A percentile compares a stretch with the other conserved stretches of the same genome.
These are phyloP conservation scores for Lagocephalus sceleratus DNA, from an alignment of 2,797 vertebrate species.

Conservation along the genomic window DNA sequence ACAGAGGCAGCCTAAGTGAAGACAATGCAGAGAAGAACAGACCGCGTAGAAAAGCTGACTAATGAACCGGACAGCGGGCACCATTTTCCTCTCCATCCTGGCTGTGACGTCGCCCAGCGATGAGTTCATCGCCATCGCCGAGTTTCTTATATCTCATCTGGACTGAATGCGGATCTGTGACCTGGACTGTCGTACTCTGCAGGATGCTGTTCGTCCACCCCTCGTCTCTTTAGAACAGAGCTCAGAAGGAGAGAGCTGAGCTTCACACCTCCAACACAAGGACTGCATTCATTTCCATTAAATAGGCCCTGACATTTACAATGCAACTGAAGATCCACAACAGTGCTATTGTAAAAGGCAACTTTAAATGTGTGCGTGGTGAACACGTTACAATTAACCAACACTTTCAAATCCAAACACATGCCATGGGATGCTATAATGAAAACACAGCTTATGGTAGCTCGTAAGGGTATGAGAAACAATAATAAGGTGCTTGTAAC, in stretches of 20 bases:
- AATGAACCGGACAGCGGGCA: conserved; percentile 25
- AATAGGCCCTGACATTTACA: conserved; percentile 19
- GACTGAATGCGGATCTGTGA: conserved; percentile 24
- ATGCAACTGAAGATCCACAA: conserved; percentile 29
- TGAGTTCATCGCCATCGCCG: conserved; percentile 52
- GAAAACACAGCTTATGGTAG: background rate
- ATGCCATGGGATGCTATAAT: background rate
- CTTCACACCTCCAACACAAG: conserved; percentile 42
- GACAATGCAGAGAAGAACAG: conserved; percentile 7
- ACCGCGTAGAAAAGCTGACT: conserved; percentile 17
- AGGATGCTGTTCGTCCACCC: conserved; percentile 7
- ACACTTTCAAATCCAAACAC: conserved; percentile 6
- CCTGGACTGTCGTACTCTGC: conserved; percentile 27
- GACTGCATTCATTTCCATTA: conserved; percentile 45
- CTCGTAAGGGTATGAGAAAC: background rate
- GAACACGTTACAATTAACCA: conserved; percentile 8
- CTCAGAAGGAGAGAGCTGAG: conserved; percentile 13
- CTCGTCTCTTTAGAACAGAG: conserved; percentile 18
- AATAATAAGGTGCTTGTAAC: background rate
- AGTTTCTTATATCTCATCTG: conserved; percentile 28
- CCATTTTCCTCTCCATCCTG: conserved; percentile 25
- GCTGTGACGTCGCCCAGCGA: conserved; percentile 34
- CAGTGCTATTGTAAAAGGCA: conserved; percentile 39
- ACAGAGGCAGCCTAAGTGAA: background rate
- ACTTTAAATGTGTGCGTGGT: conserved; percentile 19